Percentiles rank a stretch among this genome's conserved stretches.
Conservation (phyloP, 2,888 invertebrate genomes). For the Koerneria pararmatus region DNA sequence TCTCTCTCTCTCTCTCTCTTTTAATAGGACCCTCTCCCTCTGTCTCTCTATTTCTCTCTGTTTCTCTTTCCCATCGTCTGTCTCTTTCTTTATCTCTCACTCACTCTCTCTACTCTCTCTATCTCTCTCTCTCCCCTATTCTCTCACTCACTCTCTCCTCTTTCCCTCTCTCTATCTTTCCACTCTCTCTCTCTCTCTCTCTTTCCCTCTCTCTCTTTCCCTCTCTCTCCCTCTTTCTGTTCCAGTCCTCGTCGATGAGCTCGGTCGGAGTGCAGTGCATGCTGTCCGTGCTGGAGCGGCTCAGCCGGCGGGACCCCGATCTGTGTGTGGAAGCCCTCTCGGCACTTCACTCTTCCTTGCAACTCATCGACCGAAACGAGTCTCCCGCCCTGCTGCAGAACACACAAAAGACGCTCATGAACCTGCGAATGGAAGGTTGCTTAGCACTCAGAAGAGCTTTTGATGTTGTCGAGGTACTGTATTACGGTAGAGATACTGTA, state of each 20-base stretch:
- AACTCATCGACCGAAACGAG: conserved; percentile 65
- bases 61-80: too few species aligned
- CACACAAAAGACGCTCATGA: conserved; percentile 17
- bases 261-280: conserved; percentile 70
- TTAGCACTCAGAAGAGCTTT: not conserved
- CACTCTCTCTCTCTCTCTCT: not conserved
- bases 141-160: too few species aligned
- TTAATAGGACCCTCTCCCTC: too few species aligned
- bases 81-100: too few species aligned
- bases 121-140: too few species aligned
- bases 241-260: conserved; percentile 56
- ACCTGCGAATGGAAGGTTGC: conserved; percentile 43
- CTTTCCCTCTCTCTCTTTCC: not conserved
- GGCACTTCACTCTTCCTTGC: conserved; percentile 82
- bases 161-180: too few species aligned
- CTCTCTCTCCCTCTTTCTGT: conserved; percentile 10
- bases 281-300: conserved; percentile 84
- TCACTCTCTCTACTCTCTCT: too few species aligned
- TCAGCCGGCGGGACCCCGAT: conserved; percentile 75
- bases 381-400: conserved; percentile 12
- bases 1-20: too few species aligned
- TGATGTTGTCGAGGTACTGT: too few species aligned
- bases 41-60: too few species aligned
- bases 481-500: too few species aligned
- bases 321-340: conserved; percentile 77